A percentile compares a stretch with the other conserved stretches of the same genome.
phyloP scores from a whole-genome alignment of 2,113 vertebrate species.

The Pelobates fuscus region DNA sequence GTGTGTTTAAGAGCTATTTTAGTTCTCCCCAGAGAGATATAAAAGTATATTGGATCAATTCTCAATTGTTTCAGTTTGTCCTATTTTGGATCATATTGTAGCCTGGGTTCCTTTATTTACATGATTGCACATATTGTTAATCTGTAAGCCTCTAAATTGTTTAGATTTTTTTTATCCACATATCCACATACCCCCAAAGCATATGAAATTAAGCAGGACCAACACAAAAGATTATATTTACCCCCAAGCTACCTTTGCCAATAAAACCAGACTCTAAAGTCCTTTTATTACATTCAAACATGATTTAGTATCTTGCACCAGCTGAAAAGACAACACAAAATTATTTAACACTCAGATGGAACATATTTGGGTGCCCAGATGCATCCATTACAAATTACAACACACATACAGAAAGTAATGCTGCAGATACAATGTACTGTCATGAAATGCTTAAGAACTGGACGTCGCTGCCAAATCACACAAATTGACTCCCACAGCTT shows the following conservation, averaged over 20 bases:
- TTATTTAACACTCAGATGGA: background rate
- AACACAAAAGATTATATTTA: too few relatives aligned
- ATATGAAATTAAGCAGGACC: too few relatives aligned
- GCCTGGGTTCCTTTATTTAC: too few relatives aligned
- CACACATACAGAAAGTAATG: conserved; percentile 11
- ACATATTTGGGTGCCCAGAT: conserved; percentile 1
- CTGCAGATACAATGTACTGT: background rate
- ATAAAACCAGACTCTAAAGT: background rate
- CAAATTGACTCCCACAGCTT: conserved; percentile 29
- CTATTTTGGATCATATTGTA: too few relatives aligned
- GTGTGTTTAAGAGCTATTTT: too few relatives aligned
- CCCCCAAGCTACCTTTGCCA: background rate
- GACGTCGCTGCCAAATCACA: conserved; percentile 10
- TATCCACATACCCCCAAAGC: too few relatives aligned
- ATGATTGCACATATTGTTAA: too few relatives aligned
- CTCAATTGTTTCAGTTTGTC: too few relatives aligned
- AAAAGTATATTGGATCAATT: too few relatives aligned
- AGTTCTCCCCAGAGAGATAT: too few relatives aligned
- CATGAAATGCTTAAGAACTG: conserved; percentile 8
- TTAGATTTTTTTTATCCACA: too few relatives aligned
- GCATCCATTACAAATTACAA: conserved; percentile 22
- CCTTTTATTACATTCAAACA: background rate
- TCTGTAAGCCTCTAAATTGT: too few relatives aligned
- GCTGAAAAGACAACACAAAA: background rate
- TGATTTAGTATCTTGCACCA: background rate